Conservation (phyloP, 2,888 invertebrate genomes). For the Ernsta delagoae region DNA sequence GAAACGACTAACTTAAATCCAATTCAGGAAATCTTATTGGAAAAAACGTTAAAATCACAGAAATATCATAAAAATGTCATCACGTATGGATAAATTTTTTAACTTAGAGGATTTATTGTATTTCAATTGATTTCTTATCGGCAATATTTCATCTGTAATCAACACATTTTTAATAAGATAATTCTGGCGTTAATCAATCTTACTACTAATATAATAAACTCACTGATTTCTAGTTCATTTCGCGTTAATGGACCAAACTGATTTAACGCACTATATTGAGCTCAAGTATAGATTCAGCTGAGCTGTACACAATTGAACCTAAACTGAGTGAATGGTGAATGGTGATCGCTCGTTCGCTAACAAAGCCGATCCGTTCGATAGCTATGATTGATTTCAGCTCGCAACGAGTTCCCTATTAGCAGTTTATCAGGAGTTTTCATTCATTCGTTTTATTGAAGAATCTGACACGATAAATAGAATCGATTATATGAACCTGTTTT, state of each 20-base stretch:
- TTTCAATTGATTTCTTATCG: too few relatives aligned
- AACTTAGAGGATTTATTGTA: too few relatives aligned
- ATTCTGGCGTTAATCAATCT: too few relatives aligned
- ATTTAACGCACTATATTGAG: not conserved
- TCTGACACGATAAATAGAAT: not conserved
- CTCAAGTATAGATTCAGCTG: not conserved
- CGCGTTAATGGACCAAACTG: too few relatives aligned
- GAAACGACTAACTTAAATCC: not conserved
- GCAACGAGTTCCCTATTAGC: not conserved
- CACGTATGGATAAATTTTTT: too few relatives aligned
- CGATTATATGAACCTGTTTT: not conserved
- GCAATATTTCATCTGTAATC: too few relatives aligned
- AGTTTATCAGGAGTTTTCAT: constrained; percentile 7
- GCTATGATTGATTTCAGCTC: constrained; percentile 9
- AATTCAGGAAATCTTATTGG: not conserved
- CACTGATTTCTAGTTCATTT: too few relatives aligned
- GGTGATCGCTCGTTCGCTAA: constrained; percentile 6
- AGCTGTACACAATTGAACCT: constrained; percentile 2
- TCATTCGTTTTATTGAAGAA: constrained; percentile 1
- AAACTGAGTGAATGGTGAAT: constrained; percentile 3
- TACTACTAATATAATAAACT: not conserved
- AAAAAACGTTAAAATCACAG: not conserved
- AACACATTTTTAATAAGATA: too few relatives aligned
- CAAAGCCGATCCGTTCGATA: constrained; percentile 8
- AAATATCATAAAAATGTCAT: not conserved